Base-by-base conservation (phyloP, 1,140 invertebrate species). In the Mactra quadrangularis region DNA sequence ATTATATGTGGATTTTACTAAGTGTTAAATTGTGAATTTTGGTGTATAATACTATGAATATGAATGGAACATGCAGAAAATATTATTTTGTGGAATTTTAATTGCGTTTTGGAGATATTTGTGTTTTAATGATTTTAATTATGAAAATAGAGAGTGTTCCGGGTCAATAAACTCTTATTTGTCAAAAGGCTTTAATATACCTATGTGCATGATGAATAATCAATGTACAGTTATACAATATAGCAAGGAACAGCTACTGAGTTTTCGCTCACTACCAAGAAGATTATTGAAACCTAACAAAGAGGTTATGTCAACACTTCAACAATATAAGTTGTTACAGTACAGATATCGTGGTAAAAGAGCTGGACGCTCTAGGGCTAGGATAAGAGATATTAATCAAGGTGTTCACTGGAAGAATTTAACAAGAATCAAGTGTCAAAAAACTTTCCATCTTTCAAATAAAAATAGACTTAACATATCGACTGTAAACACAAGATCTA, bases 391-490 rank as follows among this genome's bases (percentile, higher is more conserved):
- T 64, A 64, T 29, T 29, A 57, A 57, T 57, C 55, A 57, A 57
- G 55, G 55, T 64, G 60, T 64, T 64, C 60, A 64, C 31, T 64
- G n/a, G 60, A 29, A 64, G 33, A 64, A 64, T 38, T 27, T 64
- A 41, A 64, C 31, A 64, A 35, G 38, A 29, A 64, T 41, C 38
- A 64, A 60, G n/a, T n/a, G n/a, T n/a, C n/a, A n/a, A n/a, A n/a
- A n/a, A n/a, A n/a, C n/a, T n/a, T n/a, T n/a, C n/a, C n/a, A n/a
- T n/a, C n/a, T n/a, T n/a, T n/a, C n/a, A n/a, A n/a, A n/a, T n/a
- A n/a, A n/a, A n/a, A n/a, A n/a, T n/a, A n/a, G n/a, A n/a, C n/a
- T n/a, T n/a, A n/a, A n/a, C n/a, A n/a, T n/a, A n/a, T n/a, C n/a
- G n/a, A n/a, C n/a, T n/a, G n/a, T n/a, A n/a, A n/a, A n/a, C n/a